Evolutionary conservation across 2,888 invertebrate genomes (phyloP).

Genomic region (Papilio demoleus): DNA sequence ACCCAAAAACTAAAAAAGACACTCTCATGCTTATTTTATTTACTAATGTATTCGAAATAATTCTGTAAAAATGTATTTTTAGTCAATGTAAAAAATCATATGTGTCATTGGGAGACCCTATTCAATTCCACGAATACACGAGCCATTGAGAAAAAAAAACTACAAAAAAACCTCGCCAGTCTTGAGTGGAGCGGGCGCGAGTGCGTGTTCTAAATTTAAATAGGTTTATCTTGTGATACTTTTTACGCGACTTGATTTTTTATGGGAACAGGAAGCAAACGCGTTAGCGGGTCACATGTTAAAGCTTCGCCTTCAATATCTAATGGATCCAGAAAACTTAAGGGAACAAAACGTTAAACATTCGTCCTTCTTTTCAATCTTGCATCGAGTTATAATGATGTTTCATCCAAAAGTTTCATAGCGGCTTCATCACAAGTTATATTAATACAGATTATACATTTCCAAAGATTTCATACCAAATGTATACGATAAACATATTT

Average conservation of each 20-base stretch:
- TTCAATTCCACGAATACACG: conserved; percentile 38
- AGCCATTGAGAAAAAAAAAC: conserved; percentile 41
- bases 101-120: conserved; percentile 16
- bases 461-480: too few relatives aligned
- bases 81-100: background rate
- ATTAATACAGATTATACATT: too few relatives aligned
- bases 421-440: too few relatives aligned
- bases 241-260: conserved; percentile 47
- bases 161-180: conserved; percentile 18
- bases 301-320: background rate
- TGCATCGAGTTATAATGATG: too few relatives aligned
- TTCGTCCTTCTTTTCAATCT: too few relatives aligned
- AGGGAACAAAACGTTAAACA: too few relatives aligned
- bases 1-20: background rate
- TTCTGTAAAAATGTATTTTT: background rate
- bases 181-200: conserved; percentile 43
- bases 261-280: conserved; percentile 33
- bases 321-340: background rate
- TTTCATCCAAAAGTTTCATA: too few relatives aligned
- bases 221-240: conserved; percentile 47
- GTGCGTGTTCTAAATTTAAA: conserved; percentile 59
- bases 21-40: background rate
- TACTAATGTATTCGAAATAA: background rate
- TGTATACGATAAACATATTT: too few relatives aligned
- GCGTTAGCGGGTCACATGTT: background rate